Percentiles rank a stretch among this genome's conserved stretches.
Evolutionary conservation across 1,140 invertebrate species (phyloP).

Genomic region (Colletes gigas): DNA sequence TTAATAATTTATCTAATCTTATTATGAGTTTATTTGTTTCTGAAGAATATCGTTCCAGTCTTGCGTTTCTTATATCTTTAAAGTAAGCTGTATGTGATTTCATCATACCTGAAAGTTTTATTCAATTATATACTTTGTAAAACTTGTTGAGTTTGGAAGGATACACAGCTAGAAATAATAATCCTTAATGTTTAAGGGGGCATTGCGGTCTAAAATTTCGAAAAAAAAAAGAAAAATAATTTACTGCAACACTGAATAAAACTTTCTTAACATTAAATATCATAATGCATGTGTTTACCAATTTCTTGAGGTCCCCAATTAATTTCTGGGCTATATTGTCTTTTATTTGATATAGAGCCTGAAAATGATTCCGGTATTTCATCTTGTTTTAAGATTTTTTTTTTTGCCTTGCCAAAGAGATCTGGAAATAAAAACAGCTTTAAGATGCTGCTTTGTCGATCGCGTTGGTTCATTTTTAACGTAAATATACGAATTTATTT

Average conservation of each 20-base stretch:
- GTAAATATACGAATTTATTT: neutral
- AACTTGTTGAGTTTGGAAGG: neutral
- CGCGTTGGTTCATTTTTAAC: neutral
- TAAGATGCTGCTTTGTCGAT: neutral
- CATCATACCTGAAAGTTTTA: conserved; percentile 82
- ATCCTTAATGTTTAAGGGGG: no score
- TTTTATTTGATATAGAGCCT: conserved; percentile 69
- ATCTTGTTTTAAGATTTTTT: conserved; percentile 91
- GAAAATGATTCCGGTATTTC: conserved; percentile 83
- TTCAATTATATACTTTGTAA: neutral
- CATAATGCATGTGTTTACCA: conserved; percentile 72
- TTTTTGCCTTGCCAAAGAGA: conserved; percentile 94
- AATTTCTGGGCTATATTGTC: conserved; percentile 73
- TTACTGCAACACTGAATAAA: neutral
- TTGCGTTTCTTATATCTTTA: conserved; percentile 86
- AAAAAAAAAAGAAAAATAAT: neutral
- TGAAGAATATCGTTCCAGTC: conserved; percentile 93
- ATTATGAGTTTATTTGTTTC: conserved; percentile 98
- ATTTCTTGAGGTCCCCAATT: conserved; percentile 85
- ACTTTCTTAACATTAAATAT: neutral
- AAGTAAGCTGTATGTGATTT: conserved; percentile 90
- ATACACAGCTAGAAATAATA: neutral
- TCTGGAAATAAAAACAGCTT: conserved; percentile 79
- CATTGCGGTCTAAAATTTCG: neutral
- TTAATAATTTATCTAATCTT: conserved; percentile 94